phyloP scores from a whole-genome alignment of 2,888 invertebrate genomes.

The Argyresthia goedartella region DNA sequence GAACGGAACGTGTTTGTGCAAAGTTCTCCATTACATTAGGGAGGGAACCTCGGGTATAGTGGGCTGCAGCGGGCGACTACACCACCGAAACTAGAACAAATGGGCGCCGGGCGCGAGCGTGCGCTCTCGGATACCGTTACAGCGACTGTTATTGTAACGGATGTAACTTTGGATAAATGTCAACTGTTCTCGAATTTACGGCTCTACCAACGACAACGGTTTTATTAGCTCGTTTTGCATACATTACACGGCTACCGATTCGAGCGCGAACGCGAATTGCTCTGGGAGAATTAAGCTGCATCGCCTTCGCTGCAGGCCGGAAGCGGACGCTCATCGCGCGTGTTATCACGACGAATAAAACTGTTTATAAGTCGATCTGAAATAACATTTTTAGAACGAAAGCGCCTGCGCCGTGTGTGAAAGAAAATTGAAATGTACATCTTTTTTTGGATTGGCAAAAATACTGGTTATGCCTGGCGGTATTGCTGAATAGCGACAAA shows the following conservation, averaged over 20 bases:
- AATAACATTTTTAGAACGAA: constrained; percentile 22
- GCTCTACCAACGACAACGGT: constrained; percentile 42
- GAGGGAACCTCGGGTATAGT: constrained; percentile 20
- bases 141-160: constrained; percentile 63
- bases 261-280: constrained; percentile 26
- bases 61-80: constrained; percentile 5
- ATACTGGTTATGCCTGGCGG: too few relatives aligned
- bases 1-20: constrained; percentile 39
- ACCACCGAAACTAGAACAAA: constrained; percentile 55
- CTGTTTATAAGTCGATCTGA: constrained; percentile 13
- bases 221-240: constrained; percentile 64
- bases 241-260: constrained; percentile 44
- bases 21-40: constrained; percentile 59
- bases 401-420: background rate
- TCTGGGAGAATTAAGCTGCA: constrained; percentile 22
- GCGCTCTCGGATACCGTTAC: constrained; percentile 52
- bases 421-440: too few relatives aligned
- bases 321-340: background rate
- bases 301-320: background rate
- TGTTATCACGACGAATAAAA: background rate
- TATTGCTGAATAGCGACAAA: too few relatives aligned
- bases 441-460: too few relatives aligned
- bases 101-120: constrained; percentile 46
- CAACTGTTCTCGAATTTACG: constrained; percentile 62
- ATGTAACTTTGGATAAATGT: constrained; percentile 69